Percentiles rank a stretch among this genome's conserved stretches.
These are phyloP conservation scores for Siniperca scherzeri DNA, from an alignment of 2,797 vertebrate genomes.

Conservation along the genomic window DNA sequence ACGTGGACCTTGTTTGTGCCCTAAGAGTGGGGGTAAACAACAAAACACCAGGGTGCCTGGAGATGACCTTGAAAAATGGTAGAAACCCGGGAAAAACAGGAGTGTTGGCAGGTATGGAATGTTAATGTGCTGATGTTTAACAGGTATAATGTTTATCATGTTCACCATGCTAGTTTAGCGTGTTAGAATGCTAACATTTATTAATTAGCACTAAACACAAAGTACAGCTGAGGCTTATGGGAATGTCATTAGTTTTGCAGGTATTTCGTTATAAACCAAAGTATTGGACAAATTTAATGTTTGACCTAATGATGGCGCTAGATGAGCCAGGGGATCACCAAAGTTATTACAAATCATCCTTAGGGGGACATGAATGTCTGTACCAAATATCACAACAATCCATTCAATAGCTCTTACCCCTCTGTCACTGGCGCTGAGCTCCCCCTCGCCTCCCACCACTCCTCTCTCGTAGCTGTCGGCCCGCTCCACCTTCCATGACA, in stretches of 20 bases:
- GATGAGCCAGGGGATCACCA: neutral
- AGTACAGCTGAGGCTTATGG: neutral
- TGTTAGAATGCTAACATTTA: neutral
- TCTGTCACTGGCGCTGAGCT: constrained; percentile 87
- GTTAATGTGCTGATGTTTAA: too few relatives aligned
- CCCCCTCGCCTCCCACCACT: constrained; percentile 87
- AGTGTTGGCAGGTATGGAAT: too few relatives aligned
- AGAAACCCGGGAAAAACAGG: too few relatives aligned
- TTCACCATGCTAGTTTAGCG: neutral
- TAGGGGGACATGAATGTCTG: neutral
- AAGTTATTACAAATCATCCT: neutral
- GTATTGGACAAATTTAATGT: neutral
- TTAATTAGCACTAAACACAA: neutral
- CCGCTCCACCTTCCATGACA: constrained; percentile 99
- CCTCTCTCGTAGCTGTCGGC: constrained; percentile 98
- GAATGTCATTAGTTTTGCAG: neutral
- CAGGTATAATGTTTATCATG: neutral
- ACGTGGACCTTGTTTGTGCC: too few relatives aligned
- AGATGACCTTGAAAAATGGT: too few relatives aligned
- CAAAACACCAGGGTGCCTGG: too few relatives aligned
- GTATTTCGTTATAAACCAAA: too few relatives aligned
- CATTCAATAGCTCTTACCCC: constrained; percentile 78
- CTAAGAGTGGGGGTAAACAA: too few relatives aligned
- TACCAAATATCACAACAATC: neutral
- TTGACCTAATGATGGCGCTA: neutral